These are phyloP conservation scores for Apamea sordens DNA, from an alignment of 2,888 invertebrate genomes.

Conservation along the genomic window DNA sequence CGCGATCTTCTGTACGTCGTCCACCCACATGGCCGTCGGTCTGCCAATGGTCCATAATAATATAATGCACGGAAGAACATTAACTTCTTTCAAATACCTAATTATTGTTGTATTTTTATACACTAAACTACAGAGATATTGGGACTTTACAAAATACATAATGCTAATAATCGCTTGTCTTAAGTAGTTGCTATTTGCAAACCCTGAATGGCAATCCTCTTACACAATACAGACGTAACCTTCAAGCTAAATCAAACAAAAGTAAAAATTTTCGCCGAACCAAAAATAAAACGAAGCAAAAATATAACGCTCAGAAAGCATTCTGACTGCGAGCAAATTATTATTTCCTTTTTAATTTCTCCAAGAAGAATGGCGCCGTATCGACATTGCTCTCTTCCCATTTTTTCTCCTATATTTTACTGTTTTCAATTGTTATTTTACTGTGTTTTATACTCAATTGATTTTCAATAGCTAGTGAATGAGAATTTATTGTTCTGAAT, in stretches of 20 bases:
- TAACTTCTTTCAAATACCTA: background rate
- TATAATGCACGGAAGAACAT: background rate
- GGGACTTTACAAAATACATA: background rate
- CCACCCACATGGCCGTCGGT: too few species aligned
- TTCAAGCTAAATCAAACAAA: constrained; percentile 18
- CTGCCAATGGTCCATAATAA: too few species aligned
- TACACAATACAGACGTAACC: background rate
- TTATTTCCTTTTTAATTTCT: constrained; percentile 73
- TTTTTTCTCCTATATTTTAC: constrained; percentile 68
- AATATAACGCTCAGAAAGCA: constrained; percentile 24
- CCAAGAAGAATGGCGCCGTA: constrained; percentile 62
- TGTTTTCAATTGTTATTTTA: constrained; percentile 68
- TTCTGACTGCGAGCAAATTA: constrained; percentile 54
- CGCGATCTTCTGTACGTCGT: too few species aligned
- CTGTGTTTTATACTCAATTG: constrained; percentile 69
- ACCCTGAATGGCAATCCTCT: background rate
- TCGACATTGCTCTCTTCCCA: constrained; percentile 71
- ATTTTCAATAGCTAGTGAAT: constrained; percentile 68
- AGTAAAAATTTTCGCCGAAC: constrained; percentile 9
- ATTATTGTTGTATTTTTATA: background rate
- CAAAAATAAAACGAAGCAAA: constrained; percentile 34
- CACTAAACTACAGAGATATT: background rate
- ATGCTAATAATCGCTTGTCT: background rate
- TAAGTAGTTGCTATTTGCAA: background rate
- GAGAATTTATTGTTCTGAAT: constrained; percentile 51